These are phyloP conservation scores for Clusia tigrina DNA, from an alignment of 2,888 invertebrate species.

Conservation along the genomic window DNA sequence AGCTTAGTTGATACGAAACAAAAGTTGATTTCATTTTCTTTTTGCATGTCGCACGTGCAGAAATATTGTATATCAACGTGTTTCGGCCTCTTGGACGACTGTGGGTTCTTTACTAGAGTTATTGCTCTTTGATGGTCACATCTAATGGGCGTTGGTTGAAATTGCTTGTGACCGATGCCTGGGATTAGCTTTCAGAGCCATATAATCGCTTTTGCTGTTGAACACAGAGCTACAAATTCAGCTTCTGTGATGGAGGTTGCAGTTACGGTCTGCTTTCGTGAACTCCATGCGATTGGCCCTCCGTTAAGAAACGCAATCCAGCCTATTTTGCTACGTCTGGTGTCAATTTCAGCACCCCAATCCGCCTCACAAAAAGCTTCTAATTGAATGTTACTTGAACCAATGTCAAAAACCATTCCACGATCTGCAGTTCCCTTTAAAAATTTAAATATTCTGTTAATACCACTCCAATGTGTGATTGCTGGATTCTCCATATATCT, in stretches of 20 bases:
- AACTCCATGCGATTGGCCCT: slow-evolving; percentile 7
- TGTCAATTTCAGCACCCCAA: background rate
- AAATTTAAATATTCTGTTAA: background rate
- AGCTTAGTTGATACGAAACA: background rate
- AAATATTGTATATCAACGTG: background rate
- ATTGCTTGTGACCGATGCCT: background rate
- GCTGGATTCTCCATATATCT: background rate
- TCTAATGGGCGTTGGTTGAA: background rate
- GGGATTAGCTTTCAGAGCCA: background rate
- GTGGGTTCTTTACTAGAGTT: background rate
- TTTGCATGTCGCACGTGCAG: background rate
- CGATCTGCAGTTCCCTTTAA: background rate
- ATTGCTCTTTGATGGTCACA: background rate
- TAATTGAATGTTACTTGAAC: background rate
- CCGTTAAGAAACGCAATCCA: slow-evolving; percentile 20
- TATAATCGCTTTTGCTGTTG: background rate
- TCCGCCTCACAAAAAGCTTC: background rate
- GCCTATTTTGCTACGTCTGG: background rate
- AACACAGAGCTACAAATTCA: background rate
- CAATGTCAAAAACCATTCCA: background rate
- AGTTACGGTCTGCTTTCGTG: background rate
- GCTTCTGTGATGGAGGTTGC: background rate
- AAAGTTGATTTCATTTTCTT: background rate
- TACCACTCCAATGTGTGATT: background rate
- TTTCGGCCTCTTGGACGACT: background rate